phyloP scores from a whole-genome alignment of 2,113 vertebrate species.

The Zingel zingel region DNA sequence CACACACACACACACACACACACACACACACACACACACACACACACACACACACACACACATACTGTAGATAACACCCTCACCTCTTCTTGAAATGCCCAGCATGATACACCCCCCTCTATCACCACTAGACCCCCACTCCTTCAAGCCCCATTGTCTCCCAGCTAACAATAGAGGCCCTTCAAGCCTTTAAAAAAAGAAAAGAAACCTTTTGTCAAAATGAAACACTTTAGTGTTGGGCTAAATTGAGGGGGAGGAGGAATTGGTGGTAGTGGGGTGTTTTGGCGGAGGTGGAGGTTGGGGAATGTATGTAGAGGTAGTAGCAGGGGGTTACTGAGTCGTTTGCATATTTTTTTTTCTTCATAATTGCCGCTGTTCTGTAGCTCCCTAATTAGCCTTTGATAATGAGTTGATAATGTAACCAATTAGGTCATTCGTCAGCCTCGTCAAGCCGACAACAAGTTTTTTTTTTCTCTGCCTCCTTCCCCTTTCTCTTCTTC shows the following conservation, averaged over 20 bases:
- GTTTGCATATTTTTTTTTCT: constrained; percentile 82
- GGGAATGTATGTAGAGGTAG: constrained; percentile 22
- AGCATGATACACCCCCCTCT: constrained; percentile 70
- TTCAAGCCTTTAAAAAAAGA: constrained; percentile 64
- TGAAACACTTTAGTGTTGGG: constrained; percentile 84
- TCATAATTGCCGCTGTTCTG: constrained; percentile 88
- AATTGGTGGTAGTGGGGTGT: constrained; percentile 33
- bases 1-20: constrained; percentile 37
- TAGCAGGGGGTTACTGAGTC: constrained; percentile 65
- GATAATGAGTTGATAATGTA: constrained; percentile 87
- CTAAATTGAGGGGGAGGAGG: constrained; percentile 79
- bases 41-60: constrained; percentile 44
- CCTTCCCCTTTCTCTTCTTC: background rate
- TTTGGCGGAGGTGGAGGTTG: constrained; percentile 9
- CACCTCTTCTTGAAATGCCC: constrained; percentile 58
- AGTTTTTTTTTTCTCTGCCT: constrained; percentile 37
- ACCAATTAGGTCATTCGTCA: constrained; percentile 87
- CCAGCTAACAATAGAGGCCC: constrained; percentile 85
- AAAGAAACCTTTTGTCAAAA: constrained; percentile 83
- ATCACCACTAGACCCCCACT: constrained; percentile 23
- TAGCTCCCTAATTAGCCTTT: constrained; percentile 89
- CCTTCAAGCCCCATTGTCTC: constrained; percentile 83
- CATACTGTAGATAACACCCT: constrained; percentile 20
- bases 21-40: constrained; percentile 36
- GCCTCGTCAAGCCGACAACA: constrained; percentile 67